These are phyloP conservation scores for Macrosteles quadrilineatus DNA, from an alignment of 1,140 invertebrate species.

Conservation along the genomic window DNA sequence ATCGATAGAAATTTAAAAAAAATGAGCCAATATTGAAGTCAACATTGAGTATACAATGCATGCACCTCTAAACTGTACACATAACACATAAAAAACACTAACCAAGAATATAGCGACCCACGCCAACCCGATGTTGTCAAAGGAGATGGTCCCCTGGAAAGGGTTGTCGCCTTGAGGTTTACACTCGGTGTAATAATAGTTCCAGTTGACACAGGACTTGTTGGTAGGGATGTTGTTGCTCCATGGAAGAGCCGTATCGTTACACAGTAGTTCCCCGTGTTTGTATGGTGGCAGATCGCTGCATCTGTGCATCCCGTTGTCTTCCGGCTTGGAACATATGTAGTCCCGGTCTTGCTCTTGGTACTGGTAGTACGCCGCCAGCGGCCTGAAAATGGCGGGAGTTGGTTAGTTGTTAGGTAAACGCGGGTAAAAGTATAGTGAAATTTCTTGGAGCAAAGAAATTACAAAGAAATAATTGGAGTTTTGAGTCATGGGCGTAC, in stretches of 20 bases:
- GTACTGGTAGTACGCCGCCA: constrained; percentile 78
- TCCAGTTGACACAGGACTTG: constrained; percentile 94
- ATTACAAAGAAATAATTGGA: no score
- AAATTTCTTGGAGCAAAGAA: no score
- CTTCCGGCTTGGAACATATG: constrained; percentile 92
- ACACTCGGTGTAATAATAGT: constrained; percentile 97
- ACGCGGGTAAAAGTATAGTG: no score
- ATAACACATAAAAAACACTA: no score
- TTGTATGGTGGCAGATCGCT: constrained; percentile 77
- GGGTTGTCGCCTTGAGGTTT: constrained; percentile 92
- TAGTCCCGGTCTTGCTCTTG: constrained; percentile 88
- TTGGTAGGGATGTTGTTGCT: constrained; percentile 56
- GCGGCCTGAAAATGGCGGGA: constrained; percentile 53
- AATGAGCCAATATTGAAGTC: no score
- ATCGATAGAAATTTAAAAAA: no score
- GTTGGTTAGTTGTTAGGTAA: no score
- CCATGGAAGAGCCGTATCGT: constrained; percentile 54
- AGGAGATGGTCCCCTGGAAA: constrained; percentile 98
- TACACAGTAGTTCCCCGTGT: constrained; percentile 60
- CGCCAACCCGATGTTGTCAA: constrained; percentile 99
- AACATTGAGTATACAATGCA: no score
- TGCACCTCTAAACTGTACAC: no score
- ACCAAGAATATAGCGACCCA: constrained; percentile 99
- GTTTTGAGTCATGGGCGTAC: no score
- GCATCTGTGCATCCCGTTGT: constrained; percentile 95